These are phyloP conservation scores for Suncus etruscus DNA, from an alignment of 2,113 vertebrate species.

Conservation along the genomic window DNA sequence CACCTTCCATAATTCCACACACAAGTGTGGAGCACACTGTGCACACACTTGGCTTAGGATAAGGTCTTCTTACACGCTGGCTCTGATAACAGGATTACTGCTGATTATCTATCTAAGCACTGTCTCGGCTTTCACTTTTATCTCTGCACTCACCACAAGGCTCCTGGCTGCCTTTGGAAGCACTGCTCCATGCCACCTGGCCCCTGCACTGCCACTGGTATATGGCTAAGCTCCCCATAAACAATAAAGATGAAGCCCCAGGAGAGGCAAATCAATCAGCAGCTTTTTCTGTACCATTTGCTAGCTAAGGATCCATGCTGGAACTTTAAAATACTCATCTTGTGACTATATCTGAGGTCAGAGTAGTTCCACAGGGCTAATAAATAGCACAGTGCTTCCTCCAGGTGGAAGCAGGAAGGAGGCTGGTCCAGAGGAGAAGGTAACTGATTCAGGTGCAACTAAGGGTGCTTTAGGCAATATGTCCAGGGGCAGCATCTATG, in stretches of 20 bases:
- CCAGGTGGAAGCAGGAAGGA: no score
- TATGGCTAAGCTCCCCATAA: not conserved
- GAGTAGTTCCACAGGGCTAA: conserved; percentile 5
- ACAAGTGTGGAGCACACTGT: no score
- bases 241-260: conserved; percentile 19
- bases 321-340: not conserved
- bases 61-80: not conserved
- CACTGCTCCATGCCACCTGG: not conserved
- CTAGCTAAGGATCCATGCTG: not conserved
- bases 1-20: no score
- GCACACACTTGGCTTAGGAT: not conserved
- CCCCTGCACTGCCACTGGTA: not conserved
- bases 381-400: not conserved
- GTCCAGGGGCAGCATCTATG: no score
- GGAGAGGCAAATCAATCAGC: not conserved
- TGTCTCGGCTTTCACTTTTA: not conserved
- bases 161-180: not conserved
- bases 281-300: not conserved
- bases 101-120: not conserved
- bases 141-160: not conserved
- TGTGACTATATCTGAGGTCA: not conserved
- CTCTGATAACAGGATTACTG: not conserved
- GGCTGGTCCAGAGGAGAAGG: not conserved
- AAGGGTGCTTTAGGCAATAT: no score
- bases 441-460: no score